Base-by-base conservation (phyloP, 2,797 vertebrate species). In the Myotis vivesi region DNA sequence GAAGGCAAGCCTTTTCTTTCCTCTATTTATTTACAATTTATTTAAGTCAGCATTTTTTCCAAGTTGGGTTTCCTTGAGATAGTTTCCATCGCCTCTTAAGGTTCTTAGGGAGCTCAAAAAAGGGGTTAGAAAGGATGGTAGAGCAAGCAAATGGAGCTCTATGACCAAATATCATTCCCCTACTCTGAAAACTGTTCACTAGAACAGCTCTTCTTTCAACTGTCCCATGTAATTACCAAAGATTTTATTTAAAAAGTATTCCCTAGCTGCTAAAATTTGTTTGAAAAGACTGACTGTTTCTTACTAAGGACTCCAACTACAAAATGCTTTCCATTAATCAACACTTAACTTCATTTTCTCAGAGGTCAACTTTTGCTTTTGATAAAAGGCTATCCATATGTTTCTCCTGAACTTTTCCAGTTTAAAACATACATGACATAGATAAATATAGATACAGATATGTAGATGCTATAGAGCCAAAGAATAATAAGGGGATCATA, bases 231-330 rank as follows among this genome's bases (percentile, higher is more conserved):
- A 80, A 75, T 25, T 86, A 33, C 73, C 22, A 89, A 86, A 20
- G 3, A 55, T 55, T 71, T 92, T 66, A 86, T 46, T 91, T 25
- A 11, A 84, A 73, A 81, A 90, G 17, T 10, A 38, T n/a, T 87
- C 41, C 72, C 30, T 44, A 36, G 22, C 28, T 41, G 62, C 36
- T 53, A 76, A 95, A 91, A 55, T 79, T 59, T 30, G 22, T 81
- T 87, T 87, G 38, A 91, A 95, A 96, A 83, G 36, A 95, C 25
- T 76, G 13, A 95, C 23, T 77, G 17, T 81, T 87, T 87, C 71
- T 95, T 95, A 92, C 17, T 38, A 77, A 92, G 28, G 69, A 94
- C 25, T 64, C 51, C 62, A 0, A 87, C 38, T 59, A 87, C 62
- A 69, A 80, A 96, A 92, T 41, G 28, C 13, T 94, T 92, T 75